Evolutionary conservation across 2,888 invertebrate genomes (phyloP), one percentile per base, ranked within the genome.

Genomic region (Bellardia pandia): DNA sequence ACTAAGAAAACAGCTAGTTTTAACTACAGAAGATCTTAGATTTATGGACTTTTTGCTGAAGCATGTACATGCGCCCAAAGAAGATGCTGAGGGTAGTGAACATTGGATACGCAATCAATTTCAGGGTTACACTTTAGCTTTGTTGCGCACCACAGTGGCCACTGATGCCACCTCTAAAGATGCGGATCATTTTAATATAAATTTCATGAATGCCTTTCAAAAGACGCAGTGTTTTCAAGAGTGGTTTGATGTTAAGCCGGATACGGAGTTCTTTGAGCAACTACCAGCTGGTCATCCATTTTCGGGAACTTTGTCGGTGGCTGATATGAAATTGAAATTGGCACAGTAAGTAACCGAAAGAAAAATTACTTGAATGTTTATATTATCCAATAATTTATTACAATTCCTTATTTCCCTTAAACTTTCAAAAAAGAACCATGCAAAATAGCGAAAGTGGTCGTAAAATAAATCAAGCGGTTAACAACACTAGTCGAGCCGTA

Each of bases 91-190:
- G 93, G 99, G 99, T 72, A 98, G 99, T 37, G 99, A 99, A 92
- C 97, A 97, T 89, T 99, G 99, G 99, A 96, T 99, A 88, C 95
- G 99, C 89, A 96, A 98, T 76, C 99, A 99, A 93, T 99, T 99
- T 93, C 96, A 96, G 89, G 96, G 97, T 74, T 98, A 98, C 92
- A 94, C 97, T 88, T 94, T 98, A 90, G 97, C 97, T 91, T 94
- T 98, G 85, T 92, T 98, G 89, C 95, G 97, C 90, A 97, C 98
- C n/a, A 79, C 88, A 16, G 89, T 90, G 16, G 79, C 81, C 3
- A 85, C 93, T 96, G 97, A 97, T 89, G 86, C 90, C 90, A 96
- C 96, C 62, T 95, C 96, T 85, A 95, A 97, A 89, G 98, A 98
- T 92, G 95, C 96, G 69, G 98, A 98, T 89, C 97, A 98, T 89